These are phyloP conservation scores for Caradrina kadenii DNA, from an alignment of 2,888 invertebrate genomes.

Conservation along the genomic window DNA sequence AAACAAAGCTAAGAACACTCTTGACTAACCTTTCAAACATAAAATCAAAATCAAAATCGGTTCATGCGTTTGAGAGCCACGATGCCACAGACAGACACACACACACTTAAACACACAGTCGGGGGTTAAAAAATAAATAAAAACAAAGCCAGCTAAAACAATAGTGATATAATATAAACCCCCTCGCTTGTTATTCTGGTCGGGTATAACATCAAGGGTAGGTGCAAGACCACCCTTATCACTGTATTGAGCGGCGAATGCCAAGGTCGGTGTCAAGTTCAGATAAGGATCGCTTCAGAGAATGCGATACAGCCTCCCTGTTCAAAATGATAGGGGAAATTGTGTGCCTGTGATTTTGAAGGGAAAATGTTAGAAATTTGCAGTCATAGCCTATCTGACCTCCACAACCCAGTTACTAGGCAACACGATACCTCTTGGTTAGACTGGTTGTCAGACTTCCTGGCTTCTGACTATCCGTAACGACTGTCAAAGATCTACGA, in stretches of 20 bases:
- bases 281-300: constrained; percentile 40
- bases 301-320: constrained; percentile 15
- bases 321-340: constrained; percentile 4
- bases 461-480: too few species aligned
- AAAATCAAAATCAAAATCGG: too few species aligned
- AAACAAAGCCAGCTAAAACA: background rate
- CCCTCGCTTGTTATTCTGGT: constrained; percentile 10
- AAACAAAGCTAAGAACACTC: too few species aligned
- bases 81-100: too few species aligned
- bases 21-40: too few species aligned
- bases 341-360: background rate
- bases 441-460: too few species aligned
- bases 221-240: constrained; percentile 48
- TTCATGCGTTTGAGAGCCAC: too few species aligned
- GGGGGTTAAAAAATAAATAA: background rate
- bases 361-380: background rate
- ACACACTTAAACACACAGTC: too few species aligned
- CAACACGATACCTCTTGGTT: too few species aligned
- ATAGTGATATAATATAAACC: background rate
- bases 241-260: constrained; percentile 47
- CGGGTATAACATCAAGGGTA: constrained; percentile 3
- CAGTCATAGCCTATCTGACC: too few species aligned
- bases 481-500: too few species aligned
- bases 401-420: too few species aligned
- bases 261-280: constrained; percentile 43